Base-by-base conservation (phyloP, 2,797 vertebrate genomes). In the Acrocephalus scirpaceus region DNA sequence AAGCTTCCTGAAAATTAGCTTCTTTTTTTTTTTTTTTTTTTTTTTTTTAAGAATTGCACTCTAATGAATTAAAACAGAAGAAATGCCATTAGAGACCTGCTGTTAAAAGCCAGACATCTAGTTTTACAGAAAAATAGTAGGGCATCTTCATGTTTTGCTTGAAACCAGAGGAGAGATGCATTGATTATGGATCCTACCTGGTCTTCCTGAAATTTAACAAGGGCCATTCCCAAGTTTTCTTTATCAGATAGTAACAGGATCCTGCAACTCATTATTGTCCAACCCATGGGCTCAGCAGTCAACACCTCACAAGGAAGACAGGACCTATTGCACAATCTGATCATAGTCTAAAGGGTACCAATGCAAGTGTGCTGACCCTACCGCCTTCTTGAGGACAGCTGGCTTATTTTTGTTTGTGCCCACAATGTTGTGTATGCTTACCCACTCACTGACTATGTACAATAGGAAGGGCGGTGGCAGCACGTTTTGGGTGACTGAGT, bases 381-480 rank as follows among this genome's bases (percentile, higher is more conserved):
- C 8, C 58, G 20, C 8, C 22, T 73, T 89, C 65, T 6, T 48
- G 25, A 75, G 20, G 29, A 45, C 32, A 40, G n/a, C 5, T 45
- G 38, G 7, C 13, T 80, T 42, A 20, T 25, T 74, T 36, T 5
- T 71, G 4, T 29, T 61, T 54, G 25, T 48, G n/a, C 9, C 34
- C 4, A 8, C 3, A 2, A 16, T 29, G 8, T 8, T 53, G 47
- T 38, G 7, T 6, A 2, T 44, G 36, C n/a, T 38, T 76, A 22
- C 11, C 7, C 0, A 2, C 22, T 61, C 38, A 16, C 18, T 42
- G 88, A 45, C 45, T 2, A 0, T 4, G 3, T 20, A 38, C 2
- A 3, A 53, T 2, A 53, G 9, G 34, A 77, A 61, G 10, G 61
- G 12, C 13, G 53, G 19, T 21, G 18, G n/a, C 69, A 79, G 51